phyloP scores from a whole-genome alignment of 2,888 invertebrate species.

The Callyntrura guangdongensis region DNA sequence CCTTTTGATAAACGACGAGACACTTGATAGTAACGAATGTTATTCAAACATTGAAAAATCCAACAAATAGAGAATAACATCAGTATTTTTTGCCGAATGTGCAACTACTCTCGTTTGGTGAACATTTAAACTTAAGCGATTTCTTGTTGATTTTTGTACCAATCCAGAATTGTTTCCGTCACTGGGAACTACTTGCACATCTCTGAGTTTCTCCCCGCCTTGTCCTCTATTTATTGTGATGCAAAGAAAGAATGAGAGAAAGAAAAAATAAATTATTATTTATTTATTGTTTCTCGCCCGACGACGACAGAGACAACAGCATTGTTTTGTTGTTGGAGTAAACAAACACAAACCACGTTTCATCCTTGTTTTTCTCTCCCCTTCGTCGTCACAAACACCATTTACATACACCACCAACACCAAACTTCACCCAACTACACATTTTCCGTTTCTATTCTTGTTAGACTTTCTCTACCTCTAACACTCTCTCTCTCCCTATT shows the following conservation, averaged over 20 bases:
- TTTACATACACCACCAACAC: background rate
- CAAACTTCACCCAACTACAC: constrained; percentile 47
- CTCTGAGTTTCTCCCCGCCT: background rate
- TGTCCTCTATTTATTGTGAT: background rate
- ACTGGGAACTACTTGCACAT: constrained; percentile 36
- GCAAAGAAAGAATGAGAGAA: background rate
- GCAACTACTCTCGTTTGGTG: constrained; percentile 8
- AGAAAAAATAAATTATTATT: constrained; percentile 44
- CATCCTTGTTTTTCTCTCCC: constrained; percentile 19
- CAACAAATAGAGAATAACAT: background rate
- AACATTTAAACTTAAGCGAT: constrained; percentile 28
- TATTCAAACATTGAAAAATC: background rate
- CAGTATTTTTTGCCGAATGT: background rate
- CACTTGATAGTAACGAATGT: background rate
- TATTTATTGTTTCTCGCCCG: constrained; percentile 17
- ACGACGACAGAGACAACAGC: constrained; percentile 2
- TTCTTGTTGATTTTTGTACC: background rate
- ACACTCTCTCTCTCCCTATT: too few species aligned
- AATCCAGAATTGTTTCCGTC: constrained; percentile 17
- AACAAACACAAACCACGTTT: constrained; percentile 61
- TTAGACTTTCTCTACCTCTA: background rate
- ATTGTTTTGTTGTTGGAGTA: constrained; percentile 31
- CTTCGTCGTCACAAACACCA: background rate
- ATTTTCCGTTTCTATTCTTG: constrained; percentile 5
- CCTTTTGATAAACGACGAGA: background rate